A percentile compares a stretch with the other conserved stretches of the same genome.
Conservation (phyloP, 2,113 vertebrate genomes). For the Ctenomys sociabilis region DNA sequence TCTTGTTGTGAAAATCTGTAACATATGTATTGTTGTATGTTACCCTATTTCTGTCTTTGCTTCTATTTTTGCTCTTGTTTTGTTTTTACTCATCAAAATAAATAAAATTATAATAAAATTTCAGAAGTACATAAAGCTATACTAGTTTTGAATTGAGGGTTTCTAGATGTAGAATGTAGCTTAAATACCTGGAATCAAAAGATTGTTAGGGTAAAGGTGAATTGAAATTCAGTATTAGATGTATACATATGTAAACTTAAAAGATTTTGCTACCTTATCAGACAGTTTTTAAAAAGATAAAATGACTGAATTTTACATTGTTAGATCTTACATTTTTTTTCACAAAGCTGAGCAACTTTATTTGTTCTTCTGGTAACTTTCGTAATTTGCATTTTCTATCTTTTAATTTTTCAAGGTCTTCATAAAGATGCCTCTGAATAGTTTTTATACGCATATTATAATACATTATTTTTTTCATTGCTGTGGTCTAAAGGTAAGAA, state of each 20-base stretch:
- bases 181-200: slow-evolving; percentile 33
- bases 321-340: slow-evolving; percentile 88
- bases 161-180: slow-evolving; percentile 16
- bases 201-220: background rate
- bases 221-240: background rate
- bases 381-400: slow-evolving; percentile 86
- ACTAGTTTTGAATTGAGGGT: background rate
- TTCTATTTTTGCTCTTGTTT: too few species aligned
- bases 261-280: slow-evolving; percentile 33
- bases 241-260: background rate
- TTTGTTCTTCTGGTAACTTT: slow-evolving; percentile 87
- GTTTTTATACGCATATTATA: slow-evolving; percentile 93
- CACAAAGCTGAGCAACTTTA: slow-evolving; percentile 86
- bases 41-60: too few species aligned
- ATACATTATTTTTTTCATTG: slow-evolving; percentile 94
- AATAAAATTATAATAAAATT: background rate
- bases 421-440: slow-evolving; percentile 86
- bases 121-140: slow-evolving; percentile 14
- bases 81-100: too few species aligned
- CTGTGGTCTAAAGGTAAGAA: slow-evolving; percentile 86
- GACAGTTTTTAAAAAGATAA: slow-evolving; percentile 1
- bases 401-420: slow-evolving; percentile 84
- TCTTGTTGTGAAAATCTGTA: too few species aligned
- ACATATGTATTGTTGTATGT: too few species aligned
- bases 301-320: background rate